Evolutionary conservation across 2,113 vertebrate genomes (phyloP).

Genomic region (Marmota monax): DNA sequence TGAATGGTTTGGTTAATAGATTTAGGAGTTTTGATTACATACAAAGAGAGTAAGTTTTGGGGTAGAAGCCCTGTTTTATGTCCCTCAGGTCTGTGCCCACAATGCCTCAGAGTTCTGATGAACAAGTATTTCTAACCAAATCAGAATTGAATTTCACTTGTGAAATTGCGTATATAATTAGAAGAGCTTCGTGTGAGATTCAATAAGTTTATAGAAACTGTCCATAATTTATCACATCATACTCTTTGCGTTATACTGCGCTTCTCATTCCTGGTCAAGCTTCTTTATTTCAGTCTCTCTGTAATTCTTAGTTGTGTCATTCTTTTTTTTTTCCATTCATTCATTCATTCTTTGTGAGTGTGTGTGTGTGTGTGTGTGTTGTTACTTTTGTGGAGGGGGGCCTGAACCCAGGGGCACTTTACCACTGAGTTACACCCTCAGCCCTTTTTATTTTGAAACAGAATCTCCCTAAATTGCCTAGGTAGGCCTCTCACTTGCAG

Average conservation of each 20-base stretch:
- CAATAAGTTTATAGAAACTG: not conserved
- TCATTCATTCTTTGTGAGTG: too few species aligned
- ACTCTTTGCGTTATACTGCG: not conserved
- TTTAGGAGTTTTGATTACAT: not conserved
- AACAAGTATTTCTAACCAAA: slow-evolving; percentile 16
- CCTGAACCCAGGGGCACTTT: too few species aligned
- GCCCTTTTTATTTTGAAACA: too few species aligned
- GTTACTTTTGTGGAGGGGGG: too few species aligned
- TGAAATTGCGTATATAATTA: slow-evolving; percentile 45
- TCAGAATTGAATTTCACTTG: slow-evolving; percentile 4
- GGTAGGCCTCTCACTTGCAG: too few species aligned
- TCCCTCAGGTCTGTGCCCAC: not conserved
- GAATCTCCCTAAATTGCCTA: too few species aligned
- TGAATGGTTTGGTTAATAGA: not conserved
- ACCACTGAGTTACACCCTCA: too few species aligned
- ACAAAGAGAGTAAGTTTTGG: not conserved
- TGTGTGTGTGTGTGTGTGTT: too few species aligned
- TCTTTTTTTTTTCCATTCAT: too few species aligned
- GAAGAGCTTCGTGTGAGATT: not conserved
- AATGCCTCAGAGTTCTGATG: not conserved
- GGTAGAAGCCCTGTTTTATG: not conserved
- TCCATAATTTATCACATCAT: not conserved
- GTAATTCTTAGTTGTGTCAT: not conserved
- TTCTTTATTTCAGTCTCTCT: not conserved
- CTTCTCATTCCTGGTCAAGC: not conserved